Base-by-base conservation (phyloP, 2,113 vertebrate species). In the Raja brachyura region DNA sequence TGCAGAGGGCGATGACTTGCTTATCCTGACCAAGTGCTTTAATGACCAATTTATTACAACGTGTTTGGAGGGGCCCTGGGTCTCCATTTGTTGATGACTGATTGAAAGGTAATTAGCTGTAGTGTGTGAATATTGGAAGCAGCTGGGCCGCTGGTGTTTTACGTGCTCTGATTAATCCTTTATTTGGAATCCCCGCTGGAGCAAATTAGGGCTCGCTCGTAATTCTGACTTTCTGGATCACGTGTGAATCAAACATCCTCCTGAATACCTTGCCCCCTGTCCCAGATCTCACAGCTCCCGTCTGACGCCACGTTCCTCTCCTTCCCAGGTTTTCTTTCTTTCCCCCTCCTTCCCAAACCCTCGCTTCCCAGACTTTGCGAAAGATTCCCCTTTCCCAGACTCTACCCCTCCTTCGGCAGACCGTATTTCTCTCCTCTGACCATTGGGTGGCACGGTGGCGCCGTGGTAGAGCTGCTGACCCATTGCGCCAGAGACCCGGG, bases 71-170 rank as follows among this genome's bases (percentile, higher is more conserved):
- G 94, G 95, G 95, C 93, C 93, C 95, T 59, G 68, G 56, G 93
- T 95, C 95, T 94, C 96, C 95, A 96, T 93, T 96, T 96, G 95
- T 96, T 96, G 96, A 96, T 95, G 95, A 95, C 94, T 95, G 96
- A 96, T 97, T 97, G 96, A 94, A 95, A 94, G 94, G 93, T 94
- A 97, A 96, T 96, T 96, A 96, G 94, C 93, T 63, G 75, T 9
- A 95, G 76, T 96, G 94, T 93, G 93, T 95, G 93, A 95, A 96
- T 96, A 97, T 96, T 96, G 95, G 94, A 96, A 95, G 94, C 95
- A 96, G 96, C 95, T 97, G 95, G 94, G 70, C 39, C 94, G 94
- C 93, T 94, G 86, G 94, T 73, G 94, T 94, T 94, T 94, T 95
- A 94, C 93, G 93, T 93, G 76, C 93, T 94, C 94, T 28, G 79